Percentiles rank a stretch among this genome's conserved stretches.
Evolutionary conservation across 1,140 invertebrate species (phyloP).

Genomic region (Gonatopus flavifemur): DNA sequence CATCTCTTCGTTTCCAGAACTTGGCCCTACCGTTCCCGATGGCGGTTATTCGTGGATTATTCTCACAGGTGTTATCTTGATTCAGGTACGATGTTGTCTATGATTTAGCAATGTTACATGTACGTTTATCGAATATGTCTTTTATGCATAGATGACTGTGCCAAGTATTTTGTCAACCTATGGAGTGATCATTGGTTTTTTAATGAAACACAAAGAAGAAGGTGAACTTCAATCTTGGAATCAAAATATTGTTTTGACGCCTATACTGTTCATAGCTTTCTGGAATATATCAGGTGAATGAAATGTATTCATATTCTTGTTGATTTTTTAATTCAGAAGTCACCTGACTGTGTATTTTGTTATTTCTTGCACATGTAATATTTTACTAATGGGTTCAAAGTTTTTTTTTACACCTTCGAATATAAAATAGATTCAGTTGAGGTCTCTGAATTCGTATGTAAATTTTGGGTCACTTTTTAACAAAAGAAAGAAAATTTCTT

Average conservation of each 20-base stretch:
- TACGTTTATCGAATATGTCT: neutral
- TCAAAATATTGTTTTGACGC: constrained; percentile 58
- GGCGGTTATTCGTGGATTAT: constrained; percentile 69
- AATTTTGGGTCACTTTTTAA: too few species aligned
- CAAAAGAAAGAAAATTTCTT: too few species aligned
- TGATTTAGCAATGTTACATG: neutral
- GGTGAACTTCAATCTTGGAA: constrained; percentile 57
- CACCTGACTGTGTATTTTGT: too few species aligned
- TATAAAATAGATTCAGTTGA: too few species aligned
- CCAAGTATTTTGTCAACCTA: constrained; percentile 60
- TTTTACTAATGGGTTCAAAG: too few species aligned
- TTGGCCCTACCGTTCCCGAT: constrained; percentile 65
- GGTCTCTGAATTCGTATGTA: too few species aligned
- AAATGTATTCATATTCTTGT: too few species aligned
- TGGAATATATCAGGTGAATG: constrained; percentile 43
- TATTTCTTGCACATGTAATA: too few species aligned
- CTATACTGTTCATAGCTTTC: constrained; percentile 60
- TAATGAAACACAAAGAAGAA: constrained; percentile 45
- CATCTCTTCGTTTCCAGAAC: constrained; percentile 64
- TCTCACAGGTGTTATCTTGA: constrained; percentile 60
- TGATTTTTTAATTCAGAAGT: too few species aligned
- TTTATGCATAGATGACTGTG: constrained; percentile 51
- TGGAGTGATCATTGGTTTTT: constrained; percentile 58
- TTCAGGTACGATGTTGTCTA: constrained; percentile 53
- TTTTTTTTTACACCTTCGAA: too few species aligned